Conservation (phyloP, 2,888 invertebrate genomes). For the Catocala fraxini region DNA sequence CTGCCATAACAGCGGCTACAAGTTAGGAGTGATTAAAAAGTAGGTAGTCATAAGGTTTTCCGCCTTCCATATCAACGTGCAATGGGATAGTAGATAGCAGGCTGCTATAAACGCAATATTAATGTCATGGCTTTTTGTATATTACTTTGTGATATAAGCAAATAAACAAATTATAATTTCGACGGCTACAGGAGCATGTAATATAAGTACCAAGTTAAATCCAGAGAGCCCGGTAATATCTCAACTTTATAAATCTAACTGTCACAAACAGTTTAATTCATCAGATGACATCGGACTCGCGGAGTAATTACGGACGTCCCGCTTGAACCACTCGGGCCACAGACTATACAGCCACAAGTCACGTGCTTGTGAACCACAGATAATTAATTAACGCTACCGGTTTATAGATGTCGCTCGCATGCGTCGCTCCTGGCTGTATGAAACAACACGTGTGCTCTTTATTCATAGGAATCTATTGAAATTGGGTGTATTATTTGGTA, state of each 20-base stretch:
- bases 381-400: conserved; percentile 58
- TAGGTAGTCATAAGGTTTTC: no score
- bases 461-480: background rate
- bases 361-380: conserved; percentile 44
- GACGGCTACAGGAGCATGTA: no score
- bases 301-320: conserved; percentile 42
- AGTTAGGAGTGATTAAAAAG: no score
- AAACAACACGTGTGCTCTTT: conserved; percentile 8
- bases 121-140: no score
- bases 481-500: background rate
- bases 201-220: background rate
- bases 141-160: no score
- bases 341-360: conserved; percentile 30
- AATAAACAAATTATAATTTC: no score
- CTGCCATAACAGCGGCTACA: no score
- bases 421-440: conserved; percentile 24
- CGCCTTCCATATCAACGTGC: no score
- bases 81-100: no score
- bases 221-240: background rate
- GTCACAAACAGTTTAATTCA: conserved; percentile 46
- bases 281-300: conserved; percentile 39
- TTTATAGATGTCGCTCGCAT: conserved; percentile 49
- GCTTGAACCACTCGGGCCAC: conserved; percentile 23
- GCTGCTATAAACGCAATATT: no score
- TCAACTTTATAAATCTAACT: conserved; percentile 21